Evolutionary conservation across 2,797 vertebrate genomes (phyloP).

Genomic region (Tinamus major): DNA sequence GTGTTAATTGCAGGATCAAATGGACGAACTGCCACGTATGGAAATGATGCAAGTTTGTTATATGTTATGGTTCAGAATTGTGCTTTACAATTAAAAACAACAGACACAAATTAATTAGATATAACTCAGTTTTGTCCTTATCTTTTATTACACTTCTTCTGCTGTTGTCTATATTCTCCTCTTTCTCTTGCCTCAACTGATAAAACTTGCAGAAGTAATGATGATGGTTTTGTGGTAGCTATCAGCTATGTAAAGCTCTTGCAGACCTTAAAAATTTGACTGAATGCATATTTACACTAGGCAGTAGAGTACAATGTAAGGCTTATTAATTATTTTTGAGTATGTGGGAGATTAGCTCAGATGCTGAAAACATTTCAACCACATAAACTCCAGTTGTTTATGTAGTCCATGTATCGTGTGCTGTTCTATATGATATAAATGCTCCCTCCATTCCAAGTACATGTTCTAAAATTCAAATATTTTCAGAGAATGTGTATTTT

Average conservation of each 20-base stretch:
- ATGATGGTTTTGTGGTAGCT: not conserved
- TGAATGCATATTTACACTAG: not conserved
- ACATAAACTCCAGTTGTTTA: not conserved
- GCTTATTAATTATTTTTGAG: not conserved
- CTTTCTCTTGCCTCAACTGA: not conserved
- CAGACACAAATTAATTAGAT: not conserved
- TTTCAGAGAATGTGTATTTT: not conserved
- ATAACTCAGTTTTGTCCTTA: not conserved
- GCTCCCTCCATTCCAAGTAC: not conserved
- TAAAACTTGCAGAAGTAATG: not conserved
- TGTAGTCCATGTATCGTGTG: not conserved
- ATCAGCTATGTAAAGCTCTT: not conserved
- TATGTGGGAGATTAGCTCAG: not conserved
- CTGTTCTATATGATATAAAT: not conserved
- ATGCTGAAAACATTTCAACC: not conserved
- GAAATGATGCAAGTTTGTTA: not conserved
- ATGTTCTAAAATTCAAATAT: not conserved
- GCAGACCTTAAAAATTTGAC: not conserved
- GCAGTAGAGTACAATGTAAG: not conserved
- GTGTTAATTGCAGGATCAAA: conserved; percentile 12
- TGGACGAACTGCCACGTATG: not conserved
- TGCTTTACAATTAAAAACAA: conserved; percentile 6
- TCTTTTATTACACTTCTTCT: not conserved
- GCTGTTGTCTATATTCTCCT: not conserved
- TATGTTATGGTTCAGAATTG: not conserved